phyloP scores from a whole-genome alignment of 2,797 vertebrate genomes.

The Leptodactylus fallax region DNA sequence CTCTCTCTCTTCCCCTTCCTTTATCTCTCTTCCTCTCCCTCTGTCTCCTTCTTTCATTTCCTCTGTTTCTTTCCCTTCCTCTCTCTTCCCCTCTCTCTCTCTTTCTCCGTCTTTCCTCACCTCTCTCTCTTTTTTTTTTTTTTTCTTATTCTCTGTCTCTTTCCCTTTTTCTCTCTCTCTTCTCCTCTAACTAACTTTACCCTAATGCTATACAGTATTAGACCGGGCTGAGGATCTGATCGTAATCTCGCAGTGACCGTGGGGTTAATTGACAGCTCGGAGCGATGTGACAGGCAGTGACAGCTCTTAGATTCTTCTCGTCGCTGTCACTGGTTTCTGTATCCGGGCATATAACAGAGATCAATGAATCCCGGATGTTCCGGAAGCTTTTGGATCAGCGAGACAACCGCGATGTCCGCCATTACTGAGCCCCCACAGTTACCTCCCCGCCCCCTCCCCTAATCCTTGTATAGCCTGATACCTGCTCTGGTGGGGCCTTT shows the following conservation, averaged over 20 bases:
- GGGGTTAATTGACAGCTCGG: conserved; percentile 31
- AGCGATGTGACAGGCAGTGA: not conserved
- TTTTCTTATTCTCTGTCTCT: not conserved
- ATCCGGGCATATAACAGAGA: too few species aligned
- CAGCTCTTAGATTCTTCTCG: too few species aligned
- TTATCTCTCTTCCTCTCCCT: not conserved
- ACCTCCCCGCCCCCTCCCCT: too few species aligned
- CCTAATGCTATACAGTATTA: not conserved
- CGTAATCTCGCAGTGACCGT: not conserved
- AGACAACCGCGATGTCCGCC: too few species aligned
- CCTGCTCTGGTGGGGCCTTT: not conserved
- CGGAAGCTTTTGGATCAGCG: too few species aligned
- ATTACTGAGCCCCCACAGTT: not conserved
- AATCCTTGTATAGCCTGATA: too few species aligned
- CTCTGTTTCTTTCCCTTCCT: not conserved
- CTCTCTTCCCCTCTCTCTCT: not conserved
- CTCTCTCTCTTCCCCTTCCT: not conserved
- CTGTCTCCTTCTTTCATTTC: not conserved
- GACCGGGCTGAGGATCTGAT: not conserved
- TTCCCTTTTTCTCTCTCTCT: not conserved
- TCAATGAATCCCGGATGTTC: too few species aligned
- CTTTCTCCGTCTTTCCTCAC: not conserved
- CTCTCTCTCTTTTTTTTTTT: too few species aligned
- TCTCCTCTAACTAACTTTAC: not conserved
- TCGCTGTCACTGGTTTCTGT: too few species aligned